Evolutionary conservation across 2,113 vertebrate species (phyloP), one percentile per base, ranked within the genome.

Genomic region (Coregonus clupeaformis): DNA sequence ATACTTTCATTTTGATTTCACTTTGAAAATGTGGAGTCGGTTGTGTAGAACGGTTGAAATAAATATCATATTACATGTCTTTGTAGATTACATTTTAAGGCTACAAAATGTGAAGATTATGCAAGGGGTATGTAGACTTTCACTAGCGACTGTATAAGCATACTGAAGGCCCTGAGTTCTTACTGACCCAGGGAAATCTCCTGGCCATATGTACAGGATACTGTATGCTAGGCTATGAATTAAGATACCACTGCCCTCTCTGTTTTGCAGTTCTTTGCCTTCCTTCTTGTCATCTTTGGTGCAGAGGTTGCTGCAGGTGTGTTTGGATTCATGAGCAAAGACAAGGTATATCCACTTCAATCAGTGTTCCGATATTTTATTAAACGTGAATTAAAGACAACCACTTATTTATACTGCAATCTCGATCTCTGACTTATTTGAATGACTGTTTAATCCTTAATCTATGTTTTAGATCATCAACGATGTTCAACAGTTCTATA

Each of bases 211-310:
- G 16, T 18, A 18, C 49, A 52, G 49, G 49, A 18, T 14, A 18
- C 49, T 52, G 27, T 27, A 27, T 1, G 27, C 3, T 16, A 27
- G 27, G 27, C 3, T 16, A 3, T 52, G 49, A 18, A 52, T 52
- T 4, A 52, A 52, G 1, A 68, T 32, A 74, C 0, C 9, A 18
- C 62, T 29, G 25, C 52, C 63, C 3, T 87, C 82, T 89, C 85
- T 82, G 77, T 70, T 90, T 64, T 82, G 29, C 91, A 99, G 98
- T 99, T 99, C 89, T 99, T 99, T 76, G 92, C 94, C 62, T 99
- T 96, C 87, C 92, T 99, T 7, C 79, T 99, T 89, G 93, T 99
- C 69, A 97, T 99, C 93, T 99, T 99, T 90, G 97, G 95, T 42
- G 96, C 96, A 73, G 96, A 98, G 90, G 84, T 99, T 73, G 94